phyloP scores from a whole-genome alignment of 2,113 vertebrate species.

The Arothron firmamentum region DNA sequence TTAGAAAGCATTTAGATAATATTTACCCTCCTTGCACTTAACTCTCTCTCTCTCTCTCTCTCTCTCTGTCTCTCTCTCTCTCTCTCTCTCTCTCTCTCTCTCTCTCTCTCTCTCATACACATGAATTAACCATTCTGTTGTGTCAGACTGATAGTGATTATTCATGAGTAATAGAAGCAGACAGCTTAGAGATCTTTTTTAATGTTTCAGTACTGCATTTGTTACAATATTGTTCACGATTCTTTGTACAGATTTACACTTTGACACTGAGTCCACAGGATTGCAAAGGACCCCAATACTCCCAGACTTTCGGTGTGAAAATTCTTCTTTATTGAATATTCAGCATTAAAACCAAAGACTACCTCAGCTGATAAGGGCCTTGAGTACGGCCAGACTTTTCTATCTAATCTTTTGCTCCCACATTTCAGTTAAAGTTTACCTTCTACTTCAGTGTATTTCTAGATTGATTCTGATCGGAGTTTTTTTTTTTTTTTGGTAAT shows the following conservation, averaged over 20 bases:
- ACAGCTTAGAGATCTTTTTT: no score
- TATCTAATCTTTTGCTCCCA: slow-evolving; percentile 3
- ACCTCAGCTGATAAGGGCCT: neutral
- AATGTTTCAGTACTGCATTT: neutral
- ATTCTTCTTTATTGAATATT: neutral
- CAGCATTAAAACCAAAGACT: neutral
- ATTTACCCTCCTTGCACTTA: no score
- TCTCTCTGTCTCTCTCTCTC: no score
- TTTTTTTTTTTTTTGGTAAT: no score
- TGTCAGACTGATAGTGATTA: no score
- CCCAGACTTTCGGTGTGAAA: neutral
- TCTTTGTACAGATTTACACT: neutral
- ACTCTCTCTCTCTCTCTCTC: no score
- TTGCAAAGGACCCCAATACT: neutral
- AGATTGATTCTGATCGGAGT: no score
- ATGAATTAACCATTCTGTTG: no score
- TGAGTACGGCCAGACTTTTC: neutral
- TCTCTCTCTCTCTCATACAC: no score
- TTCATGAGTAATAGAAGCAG: no score
- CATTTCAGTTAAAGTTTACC: neutral
- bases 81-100: no score
- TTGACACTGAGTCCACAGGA: neutral
- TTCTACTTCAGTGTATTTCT: neutral
- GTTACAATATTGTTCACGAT: neutral
- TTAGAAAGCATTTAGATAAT: no score